Evolutionary conservation across 1,140 invertebrate genomes (phyloP).

Genomic region (Anastatus disparis): DNA sequence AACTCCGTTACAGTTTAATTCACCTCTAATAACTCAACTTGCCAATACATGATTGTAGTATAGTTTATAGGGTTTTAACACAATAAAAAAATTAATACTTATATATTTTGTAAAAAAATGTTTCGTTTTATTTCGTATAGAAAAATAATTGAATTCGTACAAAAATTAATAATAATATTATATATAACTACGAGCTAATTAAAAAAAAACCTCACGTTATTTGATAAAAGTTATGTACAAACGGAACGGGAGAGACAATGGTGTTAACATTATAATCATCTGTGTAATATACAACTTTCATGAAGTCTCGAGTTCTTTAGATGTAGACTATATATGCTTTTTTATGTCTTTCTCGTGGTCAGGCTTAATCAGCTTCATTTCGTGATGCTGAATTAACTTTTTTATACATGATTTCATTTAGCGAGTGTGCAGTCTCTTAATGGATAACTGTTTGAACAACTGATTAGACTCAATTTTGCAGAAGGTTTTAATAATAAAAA

Average conservation of each 20-base stretch:
- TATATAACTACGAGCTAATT: slow-evolving; percentile 14
- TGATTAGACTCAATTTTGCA: not conserved
- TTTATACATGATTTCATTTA: not conserved
- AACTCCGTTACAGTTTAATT: too few species aligned
- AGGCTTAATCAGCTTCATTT: not conserved
- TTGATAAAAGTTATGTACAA: slow-evolving; percentile 39
- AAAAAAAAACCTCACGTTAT: slow-evolving; percentile 11
- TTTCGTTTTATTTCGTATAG: slow-evolving; percentile 34
- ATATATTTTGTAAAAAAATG: slow-evolving; percentile 30
- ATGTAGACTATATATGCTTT: not conserved
- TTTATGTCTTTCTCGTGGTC: not conserved
- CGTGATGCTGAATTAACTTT: not conserved
- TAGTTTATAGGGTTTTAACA: too few species aligned
- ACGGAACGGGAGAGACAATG: not conserved
- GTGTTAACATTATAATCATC: not conserved
- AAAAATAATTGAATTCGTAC: slow-evolving; percentile 33
- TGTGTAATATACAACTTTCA: slow-evolving; percentile 3
- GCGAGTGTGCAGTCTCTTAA: too few species aligned
- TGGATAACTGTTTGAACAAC: not conserved
- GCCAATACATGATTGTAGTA: too few species aligned
- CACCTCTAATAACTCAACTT: too few species aligned
- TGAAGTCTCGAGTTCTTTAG: not conserved
- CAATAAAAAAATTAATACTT: too few species aligned
- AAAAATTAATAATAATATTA: slow-evolving; percentile 36
- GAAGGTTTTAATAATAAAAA: too few species aligned